Base-by-base conservation (phyloP, 2,888 invertebrate species). In the Lycia hirtaria region DNA sequence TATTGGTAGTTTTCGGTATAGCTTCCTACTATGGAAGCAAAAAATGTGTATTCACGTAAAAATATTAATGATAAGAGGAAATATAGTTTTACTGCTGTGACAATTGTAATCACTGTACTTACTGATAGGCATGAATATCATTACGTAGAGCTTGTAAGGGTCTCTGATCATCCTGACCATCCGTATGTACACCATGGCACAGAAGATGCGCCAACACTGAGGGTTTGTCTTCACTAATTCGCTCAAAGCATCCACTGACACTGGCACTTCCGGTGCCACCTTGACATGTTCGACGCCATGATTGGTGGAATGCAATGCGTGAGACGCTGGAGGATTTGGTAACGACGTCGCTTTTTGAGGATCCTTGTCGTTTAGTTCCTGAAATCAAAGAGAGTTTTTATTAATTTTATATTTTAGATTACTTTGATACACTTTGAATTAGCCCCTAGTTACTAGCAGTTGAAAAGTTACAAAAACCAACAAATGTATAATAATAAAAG, bases 71-170 rank as follows among this genome's bases (percentile, higher is more conserved):
- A n/a, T n/a, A n/a, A n/a, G n/a, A n/a, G n/a, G n/a, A n/a, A n/a
- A n/a, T n/a, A 3, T 3, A 3, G 15, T 15, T 14, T 6, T 33
- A 33, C 2, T 33, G 7, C 17, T 33, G 3, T 7, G 15, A 33
- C 4, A 12, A 4, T 33, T 14, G 12, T 5, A 9, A n/a, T n/a
- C n/a, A n/a, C n/a, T n/a, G n/a, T 33, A 86, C 92, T 89, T 64
- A 92, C 92, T 93, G 3, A 96, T 91, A 0, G 96, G 96, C 77
- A 96, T 90, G 47, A 96, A 89, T 61, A 96, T 94, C 92, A 96
- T 95, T 69, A 96, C 95, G 71, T 96, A 95, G 1, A 96, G 85
- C 73, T 96, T 94, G 81, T 95, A 95, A 0, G 95, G 93, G 71
- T 95, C 96, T 22, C 96, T 87, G 62, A 95, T 91, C 86, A 96